Evolutionary conservation across 2,888 invertebrate species (phyloP).

Genomic region (Sepioteuthis lessoniana): DNA sequence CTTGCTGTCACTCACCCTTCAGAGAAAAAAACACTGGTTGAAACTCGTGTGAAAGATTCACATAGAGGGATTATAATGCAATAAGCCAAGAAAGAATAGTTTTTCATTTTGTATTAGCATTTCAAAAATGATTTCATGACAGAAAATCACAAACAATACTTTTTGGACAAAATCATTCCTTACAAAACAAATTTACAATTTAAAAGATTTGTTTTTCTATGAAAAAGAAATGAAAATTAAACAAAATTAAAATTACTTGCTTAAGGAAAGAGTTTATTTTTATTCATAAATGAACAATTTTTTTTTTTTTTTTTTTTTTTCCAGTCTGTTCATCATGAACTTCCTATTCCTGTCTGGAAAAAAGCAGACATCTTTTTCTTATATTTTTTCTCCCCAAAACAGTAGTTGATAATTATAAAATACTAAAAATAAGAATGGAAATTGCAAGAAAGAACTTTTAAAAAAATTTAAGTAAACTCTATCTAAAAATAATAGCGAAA

Average conservation of each 20-base stretch:
- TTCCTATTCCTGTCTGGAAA: not conserved
- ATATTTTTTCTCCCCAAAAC: not conserved
- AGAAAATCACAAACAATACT: not conserved
- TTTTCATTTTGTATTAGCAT: too few relatives aligned
- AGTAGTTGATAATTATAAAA: not conserved
- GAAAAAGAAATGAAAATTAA: not conserved
- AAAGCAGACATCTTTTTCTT: not conserved
- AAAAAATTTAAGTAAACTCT: not conserved
- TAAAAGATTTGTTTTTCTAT: not conserved
- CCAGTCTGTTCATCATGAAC: not conserved
- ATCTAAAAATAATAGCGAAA: not conserved
- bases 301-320: not conserved
- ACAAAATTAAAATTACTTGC: not conserved
- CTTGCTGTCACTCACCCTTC: too few relatives aligned
- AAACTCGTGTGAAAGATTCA: too few relatives aligned
- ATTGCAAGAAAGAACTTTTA: not conserved
- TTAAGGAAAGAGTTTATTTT: not conserved
- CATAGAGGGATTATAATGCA: too few relatives aligned
- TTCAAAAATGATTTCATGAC: too few relatives aligned
- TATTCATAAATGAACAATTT: not conserved
- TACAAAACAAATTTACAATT: not conserved
- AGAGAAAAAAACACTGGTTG: too few relatives aligned
- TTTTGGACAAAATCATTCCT: not conserved
- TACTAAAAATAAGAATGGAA: conserved; percentile 10
- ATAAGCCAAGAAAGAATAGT: too few relatives aligned